These are phyloP conservation scores for Piaya cayana DNA, from an alignment of 2,113 vertebrate species.

Conservation along the genomic window DNA sequence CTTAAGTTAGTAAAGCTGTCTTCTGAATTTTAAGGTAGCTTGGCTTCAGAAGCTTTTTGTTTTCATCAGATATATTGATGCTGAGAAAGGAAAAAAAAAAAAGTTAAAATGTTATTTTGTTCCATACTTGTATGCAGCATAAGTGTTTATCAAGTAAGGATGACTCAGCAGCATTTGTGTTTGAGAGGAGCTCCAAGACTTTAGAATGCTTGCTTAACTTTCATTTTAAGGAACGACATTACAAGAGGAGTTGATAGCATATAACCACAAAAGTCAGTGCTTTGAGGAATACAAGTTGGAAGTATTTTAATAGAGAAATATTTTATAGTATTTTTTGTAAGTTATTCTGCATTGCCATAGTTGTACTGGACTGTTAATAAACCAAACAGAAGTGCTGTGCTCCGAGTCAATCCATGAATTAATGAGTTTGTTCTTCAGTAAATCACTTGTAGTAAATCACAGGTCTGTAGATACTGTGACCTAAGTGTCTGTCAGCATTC, in stretches of 20 bases:
- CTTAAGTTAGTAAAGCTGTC: not conserved
- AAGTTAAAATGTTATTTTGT: not conserved
- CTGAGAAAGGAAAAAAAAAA: not conserved
- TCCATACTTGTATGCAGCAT: not conserved
- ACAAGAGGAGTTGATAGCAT: not conserved
- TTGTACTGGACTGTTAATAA: not conserved
- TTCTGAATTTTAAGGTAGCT: not conserved
- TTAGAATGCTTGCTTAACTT: not conserved
- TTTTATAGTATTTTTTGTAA: not conserved
- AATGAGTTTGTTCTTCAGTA: not conserved
- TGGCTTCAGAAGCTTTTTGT: not conserved
- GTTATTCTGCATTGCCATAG: not conserved
- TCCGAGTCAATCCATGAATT: not conserved
- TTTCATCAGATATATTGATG: not conserved
- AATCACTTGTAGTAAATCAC: not conserved
- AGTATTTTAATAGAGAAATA: not conserved
- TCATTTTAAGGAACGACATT: not conserved
- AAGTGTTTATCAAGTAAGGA: not conserved
- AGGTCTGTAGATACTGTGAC: not conserved
- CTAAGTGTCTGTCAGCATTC: not conserved
- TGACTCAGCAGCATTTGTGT: slow-evolving; percentile 52
- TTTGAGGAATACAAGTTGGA: not conserved
- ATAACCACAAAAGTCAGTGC: not conserved
- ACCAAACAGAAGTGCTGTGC: not conserved
- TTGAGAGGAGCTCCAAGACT: not conserved